Conservation (phyloP, 2,888 invertebrate species). For the Scaeva pyrastri region DNA sequence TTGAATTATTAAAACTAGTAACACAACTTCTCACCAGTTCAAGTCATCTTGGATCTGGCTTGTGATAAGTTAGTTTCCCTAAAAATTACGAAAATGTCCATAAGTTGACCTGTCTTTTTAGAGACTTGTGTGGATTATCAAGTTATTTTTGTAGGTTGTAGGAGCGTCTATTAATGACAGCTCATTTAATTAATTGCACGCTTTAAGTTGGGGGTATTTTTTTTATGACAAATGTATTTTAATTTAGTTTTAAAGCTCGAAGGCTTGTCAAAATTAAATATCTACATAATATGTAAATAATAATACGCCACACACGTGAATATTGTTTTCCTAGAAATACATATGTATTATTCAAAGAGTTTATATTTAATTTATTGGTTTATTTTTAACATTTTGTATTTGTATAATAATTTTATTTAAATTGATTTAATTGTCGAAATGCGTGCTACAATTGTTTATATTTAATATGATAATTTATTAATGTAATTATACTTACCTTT, state of each 20-base stretch:
- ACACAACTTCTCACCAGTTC: constrained; percentile 10
- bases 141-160: constrained; percentile 1
- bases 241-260: not conserved
- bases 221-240: not conserved
- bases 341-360: too few relatives aligned
- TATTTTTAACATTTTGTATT: too few relatives aligned
- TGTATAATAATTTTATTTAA: too few relatives aligned
- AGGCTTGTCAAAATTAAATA: not conserved
- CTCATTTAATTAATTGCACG: not conserved
- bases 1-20: constrained; percentile 1
- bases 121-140: not conserved
- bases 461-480: too few relatives aligned
- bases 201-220: not conserved
- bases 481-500: too few relatives aligned
- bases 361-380: too few relatives aligned
- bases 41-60: not conserved
- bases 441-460: too few relatives aligned
- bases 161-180: not conserved
- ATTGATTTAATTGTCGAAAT: too few relatives aligned
- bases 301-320: not conserved
- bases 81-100: not conserved
- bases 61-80: not conserved
- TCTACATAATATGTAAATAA: too few relatives aligned
- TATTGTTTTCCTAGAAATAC: not conserved
- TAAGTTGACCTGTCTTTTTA: not conserved